Conservation (phyloP, 2,888 invertebrate genomes). For the Abrostola triplasia region DNA sequence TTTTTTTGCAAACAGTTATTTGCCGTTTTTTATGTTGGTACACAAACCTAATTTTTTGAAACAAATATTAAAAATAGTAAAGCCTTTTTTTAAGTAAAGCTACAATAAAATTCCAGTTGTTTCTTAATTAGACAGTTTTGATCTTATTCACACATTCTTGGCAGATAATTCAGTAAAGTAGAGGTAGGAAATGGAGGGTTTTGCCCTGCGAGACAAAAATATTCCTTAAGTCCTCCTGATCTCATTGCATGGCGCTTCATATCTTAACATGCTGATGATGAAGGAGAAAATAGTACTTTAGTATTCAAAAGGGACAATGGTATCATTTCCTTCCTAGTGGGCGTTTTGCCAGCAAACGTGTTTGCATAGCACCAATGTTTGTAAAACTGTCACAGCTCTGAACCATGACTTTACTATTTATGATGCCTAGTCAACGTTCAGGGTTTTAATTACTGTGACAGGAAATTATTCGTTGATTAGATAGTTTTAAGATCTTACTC, state of each 20-base stretch:
- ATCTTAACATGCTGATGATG: not conserved
- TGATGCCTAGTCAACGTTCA: constrained; percentile 9
- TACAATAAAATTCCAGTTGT: not conserved
- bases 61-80: too few relatives aligned
- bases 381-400: constrained; percentile 39
- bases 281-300: constrained; percentile 27
- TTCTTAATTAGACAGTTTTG: not conserved
- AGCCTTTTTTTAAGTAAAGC: not conserved
- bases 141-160: too few relatives aligned
- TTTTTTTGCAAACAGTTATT: too few relatives aligned
- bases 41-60: too few relatives aligned
- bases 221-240: too few relatives aligned
- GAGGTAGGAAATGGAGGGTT: too few relatives aligned
- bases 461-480: not conserved
- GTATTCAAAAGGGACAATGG: constrained; percentile 15
- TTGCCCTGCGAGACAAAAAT: too few relatives aligned
- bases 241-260: not conserved
- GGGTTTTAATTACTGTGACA: constrained; percentile 28
- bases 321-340: constrained; percentile 32
- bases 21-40: too few relatives aligned
- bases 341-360: constrained; percentile 21
- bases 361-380: constrained; percentile 6
- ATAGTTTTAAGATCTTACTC: too few relatives aligned
- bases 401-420: constrained; percentile 26
- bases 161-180: too few relatives aligned